Conservation (phyloP, 2,113 vertebrate species). For the Marmota flaviventris region DNA sequence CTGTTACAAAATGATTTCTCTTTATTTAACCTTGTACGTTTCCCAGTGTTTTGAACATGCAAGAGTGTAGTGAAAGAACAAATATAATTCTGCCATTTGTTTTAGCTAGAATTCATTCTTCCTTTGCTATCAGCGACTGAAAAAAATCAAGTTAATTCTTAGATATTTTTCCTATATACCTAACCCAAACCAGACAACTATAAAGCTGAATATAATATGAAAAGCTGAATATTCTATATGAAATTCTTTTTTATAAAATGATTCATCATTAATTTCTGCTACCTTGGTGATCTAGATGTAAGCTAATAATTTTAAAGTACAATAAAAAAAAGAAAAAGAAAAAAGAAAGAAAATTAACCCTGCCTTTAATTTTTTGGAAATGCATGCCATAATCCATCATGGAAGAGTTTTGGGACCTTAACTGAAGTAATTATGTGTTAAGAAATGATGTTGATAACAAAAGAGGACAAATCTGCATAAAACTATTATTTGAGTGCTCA, state of each 20-base stretch:
- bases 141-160: not conserved
- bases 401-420: not conserved
- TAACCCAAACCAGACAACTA: not conserved
- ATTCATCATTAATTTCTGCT: not conserved
- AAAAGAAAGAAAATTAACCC: not conserved
- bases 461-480: not conserved
- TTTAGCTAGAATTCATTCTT: not conserved
- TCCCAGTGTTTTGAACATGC: constrained; percentile 3
- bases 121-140: not conserved
- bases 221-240: not conserved
- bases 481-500: not conserved
- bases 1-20: constrained; percentile 1
- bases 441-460: not conserved
- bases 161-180: not conserved
- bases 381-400: not conserved
- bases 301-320: not conserved
- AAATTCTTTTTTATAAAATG: not conserved
- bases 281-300: not conserved
- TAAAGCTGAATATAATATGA: not conserved
- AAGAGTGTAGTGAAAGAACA: not conserved
- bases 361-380: constrained; percentile 3
- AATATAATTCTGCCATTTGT: not conserved
- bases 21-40: constrained; percentile 49
- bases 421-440: not conserved
- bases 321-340: no score